Base-by-base conservation (phyloP, 2,888 invertebrate genomes). In the Octodonta nipae region DNA sequence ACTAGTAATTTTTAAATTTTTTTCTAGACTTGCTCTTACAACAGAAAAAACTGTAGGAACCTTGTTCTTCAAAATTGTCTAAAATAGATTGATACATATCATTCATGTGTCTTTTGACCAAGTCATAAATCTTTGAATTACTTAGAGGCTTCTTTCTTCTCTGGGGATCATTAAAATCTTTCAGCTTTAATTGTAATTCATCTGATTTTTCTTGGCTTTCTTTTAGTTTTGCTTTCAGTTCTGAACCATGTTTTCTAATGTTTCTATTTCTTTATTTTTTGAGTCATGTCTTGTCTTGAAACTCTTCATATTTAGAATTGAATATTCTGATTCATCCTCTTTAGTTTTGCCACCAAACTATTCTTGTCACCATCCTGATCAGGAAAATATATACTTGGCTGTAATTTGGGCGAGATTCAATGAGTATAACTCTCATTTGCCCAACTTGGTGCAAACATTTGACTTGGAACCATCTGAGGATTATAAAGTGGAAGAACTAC, bases 391-490 rank as follows among this genome's bases (percentile, higher is more conserved):
- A 43, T 31, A 60, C 59, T 76, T 78, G 35, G 70, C 69, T 13
- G 70, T 64, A 41, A 78, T 63, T 49, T 75, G 71, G n/a, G 67
- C 60, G 38, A 78, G 59, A 41, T 70, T 68, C 58, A 76, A 13
- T 39, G 37, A 41, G 68, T 68, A 25, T 71, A 50, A 38, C 63
- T 64, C 26, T 68, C 64, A 42, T 22, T 34, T 30, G 34, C 4
- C n/a, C n/a, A n/a, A n/a, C n/a, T n/a, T n/a, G n/a, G n/a, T n/a
- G n/a, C n/a, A n/a, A n/a, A n/a, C n/a, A n/a, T n/a, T n/a, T n/a
- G n/a, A n/a, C n/a, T n/a, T 13, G 26, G 11, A 10, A 26, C 16
- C 17, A 13, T 20, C 12, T 16, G 12, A 11, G 30, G 11, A 12
- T 16, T 11, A n/a, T n/a, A n/a, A 20, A 31, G 25, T 13, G 17